Evolutionary conservation across 2,113 vertebrate species (phyloP).

Genomic region (Catharus minimus): DNA sequence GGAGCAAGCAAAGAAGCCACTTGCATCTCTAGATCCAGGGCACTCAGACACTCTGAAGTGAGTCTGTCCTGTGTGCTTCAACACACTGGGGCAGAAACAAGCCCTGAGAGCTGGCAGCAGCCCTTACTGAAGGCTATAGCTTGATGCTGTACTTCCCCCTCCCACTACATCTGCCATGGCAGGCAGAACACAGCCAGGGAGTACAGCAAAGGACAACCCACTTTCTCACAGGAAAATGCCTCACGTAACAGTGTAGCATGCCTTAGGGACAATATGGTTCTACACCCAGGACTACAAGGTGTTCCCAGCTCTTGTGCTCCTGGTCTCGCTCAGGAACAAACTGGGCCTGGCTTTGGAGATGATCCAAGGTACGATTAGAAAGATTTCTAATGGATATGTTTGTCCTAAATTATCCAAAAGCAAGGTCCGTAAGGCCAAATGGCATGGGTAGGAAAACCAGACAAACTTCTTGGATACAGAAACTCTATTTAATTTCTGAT

Average conservation of each 20-base stretch:
- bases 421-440: not conserved
- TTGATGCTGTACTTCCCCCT: not conserved
- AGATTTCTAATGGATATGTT: not conserved
- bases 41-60: not conserved
- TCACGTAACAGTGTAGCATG: fast-evolving
- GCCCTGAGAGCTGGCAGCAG: fast-evolving
- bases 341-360: not conserved
- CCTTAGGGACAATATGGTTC: not conserved
- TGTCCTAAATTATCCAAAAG: not conserved
- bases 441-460: not conserved
- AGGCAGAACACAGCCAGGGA: not conserved
- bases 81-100: fast-evolving
- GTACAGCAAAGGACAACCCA: not conserved
- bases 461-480: not conserved
- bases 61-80: not conserved
- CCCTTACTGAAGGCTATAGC: not conserved
- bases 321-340: not conserved
- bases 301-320: not conserved
- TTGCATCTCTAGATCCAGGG: not conserved
- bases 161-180: not conserved
- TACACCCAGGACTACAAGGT: not conserved
- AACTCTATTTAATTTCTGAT: not conserved
- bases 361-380: not conserved
- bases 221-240: not conserved
- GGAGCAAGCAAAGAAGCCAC: not conserved